These are phyloP conservation scores for Ditylenchus dipsaci DNA, from an alignment of 1,140 invertebrate species.

Conservation along the genomic window DNA sequence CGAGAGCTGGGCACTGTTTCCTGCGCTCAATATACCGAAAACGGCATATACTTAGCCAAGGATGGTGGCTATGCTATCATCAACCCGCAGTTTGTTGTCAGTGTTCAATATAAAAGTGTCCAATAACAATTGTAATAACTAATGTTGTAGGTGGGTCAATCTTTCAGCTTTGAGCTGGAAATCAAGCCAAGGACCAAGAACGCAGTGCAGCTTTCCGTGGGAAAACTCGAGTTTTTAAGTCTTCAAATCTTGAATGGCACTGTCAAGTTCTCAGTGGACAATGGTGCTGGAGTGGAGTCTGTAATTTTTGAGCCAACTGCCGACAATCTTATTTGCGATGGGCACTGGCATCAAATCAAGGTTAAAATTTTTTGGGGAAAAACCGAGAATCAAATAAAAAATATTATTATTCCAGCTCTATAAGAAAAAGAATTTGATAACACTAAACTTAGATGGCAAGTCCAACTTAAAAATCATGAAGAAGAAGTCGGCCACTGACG, in stretches of 20 bases:
- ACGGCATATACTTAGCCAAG: conserved; percentile 80
- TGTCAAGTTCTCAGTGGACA: conserved; percentile 74
- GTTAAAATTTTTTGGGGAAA: too few species aligned
- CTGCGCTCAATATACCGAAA: conserved; percentile 76
- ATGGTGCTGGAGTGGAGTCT: conserved; percentile 73
- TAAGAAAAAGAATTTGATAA: conserved; percentile 77
- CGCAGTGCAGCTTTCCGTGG: conserved; percentile 72
- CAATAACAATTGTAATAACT: conserved; percentile 9
- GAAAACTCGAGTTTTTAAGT: conserved; percentile 75
- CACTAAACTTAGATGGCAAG: conserved; percentile 73
- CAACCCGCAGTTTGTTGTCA: conserved; percentile 63
- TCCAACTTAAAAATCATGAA: conserved; percentile 67
- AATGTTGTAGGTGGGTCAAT: conserved; percentile 49
- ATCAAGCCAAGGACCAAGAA: conserved; percentile 78
- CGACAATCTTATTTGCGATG: conserved; percentile 78
- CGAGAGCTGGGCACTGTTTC: conserved; percentile 66
- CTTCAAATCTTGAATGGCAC: conserved; percentile 79
- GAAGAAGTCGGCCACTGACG: conserved; percentile 69
- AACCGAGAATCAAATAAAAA: too few species aligned
- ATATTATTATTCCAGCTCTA: conserved; percentile 72
- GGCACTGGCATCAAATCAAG: conserved; percentile 84
- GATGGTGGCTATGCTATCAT: conserved; percentile 68
- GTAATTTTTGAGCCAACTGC: conserved; percentile 70
- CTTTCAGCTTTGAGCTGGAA: conserved; percentile 76
- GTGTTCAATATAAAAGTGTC: too few species aligned